Evolutionary conservation across 2,797 vertebrate species (phyloP).

Genomic region (Enteromius fasciolatus): DNA sequence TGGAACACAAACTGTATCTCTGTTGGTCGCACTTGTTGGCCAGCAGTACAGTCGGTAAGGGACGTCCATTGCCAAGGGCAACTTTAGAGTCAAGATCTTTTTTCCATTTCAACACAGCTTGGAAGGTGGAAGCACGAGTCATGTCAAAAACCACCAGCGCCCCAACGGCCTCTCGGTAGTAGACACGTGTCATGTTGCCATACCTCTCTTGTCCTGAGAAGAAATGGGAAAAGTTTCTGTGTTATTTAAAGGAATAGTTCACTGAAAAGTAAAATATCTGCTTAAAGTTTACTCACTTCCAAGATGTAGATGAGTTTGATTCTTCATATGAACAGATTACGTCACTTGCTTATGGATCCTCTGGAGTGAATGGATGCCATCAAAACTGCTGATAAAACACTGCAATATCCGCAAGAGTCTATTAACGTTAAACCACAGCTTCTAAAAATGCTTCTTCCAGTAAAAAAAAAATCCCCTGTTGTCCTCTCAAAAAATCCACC

Average conservation of each 20-base stretch:
- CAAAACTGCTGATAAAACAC: not conserved
- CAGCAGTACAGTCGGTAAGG: constrained; percentile 78
- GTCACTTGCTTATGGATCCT: not conserved
- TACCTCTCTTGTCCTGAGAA: constrained; percentile 81
- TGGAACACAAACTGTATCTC: constrained; percentile 71
- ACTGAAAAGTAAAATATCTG: not conserved
- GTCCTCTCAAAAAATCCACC: not conserved
- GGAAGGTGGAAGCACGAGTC: constrained; percentile 80
- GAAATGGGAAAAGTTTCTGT: not conserved
- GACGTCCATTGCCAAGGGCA: constrained; percentile 75
- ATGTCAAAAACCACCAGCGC: constrained; percentile 84
- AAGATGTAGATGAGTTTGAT: not conserved
- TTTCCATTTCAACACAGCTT: constrained; percentile 83
- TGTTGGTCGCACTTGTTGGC: constrained; percentile 83
- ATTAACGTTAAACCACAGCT: not conserved
- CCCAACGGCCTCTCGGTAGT: constrained; percentile 82
- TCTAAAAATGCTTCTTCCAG: not conserved
- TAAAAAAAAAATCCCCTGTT: not conserved
- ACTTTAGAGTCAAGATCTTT: constrained; percentile 83
- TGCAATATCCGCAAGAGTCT: not conserved
- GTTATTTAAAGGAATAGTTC: not conserved
- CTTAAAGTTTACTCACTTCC: not conserved
- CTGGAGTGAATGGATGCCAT: not conserved
- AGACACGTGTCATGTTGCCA: constrained; percentile 85
- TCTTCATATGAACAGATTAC: not conserved